Base-by-base conservation (phyloP, 2,113 vertebrate genomes). In the Channa maculata region DNA sequence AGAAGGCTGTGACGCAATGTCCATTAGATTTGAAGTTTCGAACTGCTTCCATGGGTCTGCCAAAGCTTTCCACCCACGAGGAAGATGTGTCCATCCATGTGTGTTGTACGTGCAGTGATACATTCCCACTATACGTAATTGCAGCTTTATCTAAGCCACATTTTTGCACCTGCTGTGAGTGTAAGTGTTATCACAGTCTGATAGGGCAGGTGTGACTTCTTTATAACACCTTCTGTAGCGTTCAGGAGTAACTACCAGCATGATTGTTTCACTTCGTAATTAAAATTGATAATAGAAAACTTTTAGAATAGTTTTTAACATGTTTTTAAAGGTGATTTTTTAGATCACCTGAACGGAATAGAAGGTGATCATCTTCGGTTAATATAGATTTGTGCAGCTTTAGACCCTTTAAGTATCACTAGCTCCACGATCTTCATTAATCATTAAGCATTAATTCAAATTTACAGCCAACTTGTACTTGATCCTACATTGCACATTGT, bases 101-200 rank as follows among this genome's bases (percentile, higher is more conserved):
- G 8, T 12, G 24, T 3, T 0, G 38, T 75, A 61, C 50, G 69
- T 86, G 72, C 84, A 69, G 69, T 7, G 5, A 8, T 2, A 55
- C 76, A 78, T 4, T 51, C 45, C 2, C 41, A 39, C 39, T 44
- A 9, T 5, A 12, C 10, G 8, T 45, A 5, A 57, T 2, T 13
- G 39, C 43, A 14, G 45, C n/a, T 34, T 72, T 50, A 86, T 79
- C 71, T 79, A 51, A 13, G 59, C 36, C n/a, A 24, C 62, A 73
- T 75, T 52, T 76, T 2, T 34, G 15, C 71, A 73, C 67, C 74
- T 75, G 73, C 7, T 58, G 44, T 49, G 43, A 38, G 55, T n/a
- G 24, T 24, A 2, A 24, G 24, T 34, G 41, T 71, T 71, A 43
- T 57, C 62, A 43, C 4, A 38, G 34, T 24, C 24, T 34, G 52